These are phyloP conservation scores for Lophotriccus pileatus DNA, from an alignment of 2,797 vertebrate genomes.

Conservation along the genomic window DNA sequence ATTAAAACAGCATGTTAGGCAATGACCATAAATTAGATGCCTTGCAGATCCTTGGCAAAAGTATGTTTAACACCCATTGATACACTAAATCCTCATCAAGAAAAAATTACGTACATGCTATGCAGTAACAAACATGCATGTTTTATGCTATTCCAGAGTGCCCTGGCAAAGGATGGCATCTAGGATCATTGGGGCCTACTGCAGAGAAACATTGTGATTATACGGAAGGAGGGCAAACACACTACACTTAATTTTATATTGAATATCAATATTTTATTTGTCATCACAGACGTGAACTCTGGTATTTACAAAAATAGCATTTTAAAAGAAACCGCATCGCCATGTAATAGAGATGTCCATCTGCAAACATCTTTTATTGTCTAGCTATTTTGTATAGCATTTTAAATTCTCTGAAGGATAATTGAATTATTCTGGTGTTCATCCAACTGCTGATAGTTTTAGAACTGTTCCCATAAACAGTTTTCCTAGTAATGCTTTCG, in stretches of 20 bases:
- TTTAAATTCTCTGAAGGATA: not conserved
- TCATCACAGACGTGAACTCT: not conserved
- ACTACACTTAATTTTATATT: not conserved
- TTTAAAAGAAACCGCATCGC: not conserved
- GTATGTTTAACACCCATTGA: not conserved
- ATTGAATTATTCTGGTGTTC: not conserved
- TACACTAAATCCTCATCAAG: not conserved
- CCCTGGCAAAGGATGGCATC: not conserved
- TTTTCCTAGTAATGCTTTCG: not conserved
- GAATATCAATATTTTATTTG: not conserved
- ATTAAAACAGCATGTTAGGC: constrained; percentile 47
- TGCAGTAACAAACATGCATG: not conserved
- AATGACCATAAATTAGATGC: constrained; percentile 44
- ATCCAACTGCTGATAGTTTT: not conserved
- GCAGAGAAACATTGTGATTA: not conserved
- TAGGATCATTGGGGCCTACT: not conserved
- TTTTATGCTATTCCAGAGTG: not conserved
- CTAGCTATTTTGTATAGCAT: not conserved
- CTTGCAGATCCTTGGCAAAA: constrained; percentile 17
- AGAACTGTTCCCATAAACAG: not conserved
- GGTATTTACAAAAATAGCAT: not conserved
- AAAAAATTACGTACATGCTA: not conserved
- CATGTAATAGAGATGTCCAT: not conserved
- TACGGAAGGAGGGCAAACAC: not conserved
- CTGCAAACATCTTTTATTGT: not conserved